Evolutionary conservation across 2,888 invertebrate species (phyloP).

Genomic region (Tribolium freemani): DNA sequence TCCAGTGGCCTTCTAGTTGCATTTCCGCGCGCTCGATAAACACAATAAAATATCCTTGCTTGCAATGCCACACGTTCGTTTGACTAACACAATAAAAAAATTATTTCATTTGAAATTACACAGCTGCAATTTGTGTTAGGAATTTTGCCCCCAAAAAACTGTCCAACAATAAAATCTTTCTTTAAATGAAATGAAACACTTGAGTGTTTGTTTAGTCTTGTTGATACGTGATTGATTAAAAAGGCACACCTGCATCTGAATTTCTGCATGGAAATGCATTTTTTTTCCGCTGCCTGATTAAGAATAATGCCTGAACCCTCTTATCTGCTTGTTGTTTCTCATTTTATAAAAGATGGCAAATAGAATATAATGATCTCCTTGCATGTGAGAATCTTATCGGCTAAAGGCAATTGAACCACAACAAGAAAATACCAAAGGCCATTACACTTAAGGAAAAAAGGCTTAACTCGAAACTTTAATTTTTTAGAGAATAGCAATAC

Average conservation of each 20-base stretch:
- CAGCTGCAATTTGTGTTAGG: not conserved
- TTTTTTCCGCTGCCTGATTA: constrained; percentile 52
- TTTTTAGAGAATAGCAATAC: not conserved
- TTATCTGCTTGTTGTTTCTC: constrained; percentile 50
- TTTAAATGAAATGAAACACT: not conserved
- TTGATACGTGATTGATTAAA: not conserved
- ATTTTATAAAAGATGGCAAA: constrained; percentile 49
- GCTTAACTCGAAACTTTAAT: not conserved
- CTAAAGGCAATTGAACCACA: constrained; percentile 50
- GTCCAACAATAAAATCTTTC: too few relatives aligned
- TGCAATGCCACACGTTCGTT: constrained; percentile 37
- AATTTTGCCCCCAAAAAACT: not conserved
- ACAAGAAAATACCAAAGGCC: not conserved
- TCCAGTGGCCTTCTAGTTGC: constrained; percentile 31
- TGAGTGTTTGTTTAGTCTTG: constrained; percentile 31
- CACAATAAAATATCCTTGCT: constrained; percentile 46
- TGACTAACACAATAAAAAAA: constrained; percentile 5
- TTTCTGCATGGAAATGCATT: constrained; percentile 14
- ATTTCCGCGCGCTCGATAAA: constrained; percentile 46
- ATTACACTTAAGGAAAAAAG: not conserved
- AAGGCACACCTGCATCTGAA: not conserved
- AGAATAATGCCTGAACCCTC: constrained; percentile 52
- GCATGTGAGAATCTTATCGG: constrained; percentile 51
- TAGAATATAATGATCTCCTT: constrained; percentile 51
- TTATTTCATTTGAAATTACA: not conserved